These are phyloP conservation scores for Diaperis boleti DNA, from an alignment of 2,888 invertebrate species.

Conservation along the genomic window DNA sequence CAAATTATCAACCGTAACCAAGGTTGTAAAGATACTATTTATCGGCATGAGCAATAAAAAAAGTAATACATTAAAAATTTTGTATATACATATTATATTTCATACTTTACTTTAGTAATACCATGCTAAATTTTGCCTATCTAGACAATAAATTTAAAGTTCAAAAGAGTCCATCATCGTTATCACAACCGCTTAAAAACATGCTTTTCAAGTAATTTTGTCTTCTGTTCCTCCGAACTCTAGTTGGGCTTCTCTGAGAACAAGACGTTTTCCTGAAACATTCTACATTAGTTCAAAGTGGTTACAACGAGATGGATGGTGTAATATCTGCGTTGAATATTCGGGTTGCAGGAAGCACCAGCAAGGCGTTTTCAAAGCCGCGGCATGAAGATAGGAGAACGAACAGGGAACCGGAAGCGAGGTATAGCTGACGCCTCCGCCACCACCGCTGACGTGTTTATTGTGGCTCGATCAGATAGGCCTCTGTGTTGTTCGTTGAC, in stretches of 20 bases:
- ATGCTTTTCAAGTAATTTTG: too few species aligned
- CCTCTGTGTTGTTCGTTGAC: slow-evolving; percentile 51
- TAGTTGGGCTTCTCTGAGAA: slow-evolving; percentile 2
- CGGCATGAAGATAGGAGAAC: slow-evolving; percentile 29
- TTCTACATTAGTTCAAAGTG: slow-evolving; percentile 24
- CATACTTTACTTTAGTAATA: too few species aligned
- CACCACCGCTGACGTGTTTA: slow-evolving; percentile 53
- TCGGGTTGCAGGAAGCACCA: slow-evolving; percentile 40
- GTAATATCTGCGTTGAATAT: slow-evolving; percentile 40
- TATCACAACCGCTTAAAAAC: too few species aligned
- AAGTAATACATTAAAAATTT: too few species aligned
- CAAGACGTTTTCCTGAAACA: slow-evolving; percentile 22
- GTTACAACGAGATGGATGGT: slow-evolving; percentile 34
- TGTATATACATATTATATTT: too few species aligned
- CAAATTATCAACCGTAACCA: too few species aligned
- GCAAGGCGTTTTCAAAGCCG: slow-evolving; percentile 29
- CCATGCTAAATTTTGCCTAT: too few species aligned
- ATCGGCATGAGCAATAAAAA: too few species aligned
- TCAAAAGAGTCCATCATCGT: too few species aligned
- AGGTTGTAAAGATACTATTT: too few species aligned
- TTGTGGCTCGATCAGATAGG: slow-evolving; percentile 52
- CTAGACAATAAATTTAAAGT: too few species aligned
- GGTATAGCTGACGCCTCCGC: slow-evolving; percentile 38
- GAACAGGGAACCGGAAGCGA: slow-evolving; percentile 44
- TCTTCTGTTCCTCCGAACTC: too few species aligned